Conservation (phyloP, 2,113 vertebrate species). For the Melanerpes aurifrons region DNA sequence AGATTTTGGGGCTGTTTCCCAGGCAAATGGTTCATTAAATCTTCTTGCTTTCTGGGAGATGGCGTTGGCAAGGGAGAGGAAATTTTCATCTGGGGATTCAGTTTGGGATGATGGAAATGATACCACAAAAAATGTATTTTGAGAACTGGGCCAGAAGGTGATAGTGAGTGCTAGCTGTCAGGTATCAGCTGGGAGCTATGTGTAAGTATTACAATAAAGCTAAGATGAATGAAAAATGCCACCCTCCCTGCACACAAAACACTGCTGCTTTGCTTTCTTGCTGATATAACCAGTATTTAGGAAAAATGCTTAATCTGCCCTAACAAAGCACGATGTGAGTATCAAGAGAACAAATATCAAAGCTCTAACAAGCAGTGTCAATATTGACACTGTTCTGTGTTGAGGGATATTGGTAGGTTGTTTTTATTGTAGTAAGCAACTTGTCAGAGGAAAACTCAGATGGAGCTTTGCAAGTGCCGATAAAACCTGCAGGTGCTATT, state of each 20-base stretch:
- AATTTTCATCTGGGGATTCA: neutral
- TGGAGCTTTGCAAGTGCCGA: constrained; percentile 47
- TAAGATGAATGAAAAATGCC: neutral
- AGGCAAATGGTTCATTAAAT: constrained; percentile 7
- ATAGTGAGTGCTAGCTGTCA: neutral
- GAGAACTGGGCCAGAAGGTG: neutral
- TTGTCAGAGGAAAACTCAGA: constrained; percentile 64
- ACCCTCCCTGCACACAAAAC: neutral
- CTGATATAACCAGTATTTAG: constrained; percentile 43
- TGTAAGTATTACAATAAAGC: neutral
- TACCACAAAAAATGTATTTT: neutral
- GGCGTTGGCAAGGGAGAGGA: neutral
- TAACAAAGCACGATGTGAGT: constrained; percentile 2
- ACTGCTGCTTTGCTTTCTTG: neutral
- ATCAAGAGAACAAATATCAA: constrained; percentile 66
- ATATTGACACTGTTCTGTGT: constrained; percentile 62
- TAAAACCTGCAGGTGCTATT: constrained; percentile 65
- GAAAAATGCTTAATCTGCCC: constrained; percentile 53
- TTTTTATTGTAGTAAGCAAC: constrained; percentile 72
- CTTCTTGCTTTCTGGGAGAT: neutral
- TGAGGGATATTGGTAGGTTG: constrained; percentile 62
- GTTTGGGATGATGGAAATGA: neutral
- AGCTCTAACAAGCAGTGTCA: constrained; percentile 60
- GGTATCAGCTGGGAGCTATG: neutral
- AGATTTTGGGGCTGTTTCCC: constrained; percentile 6